Percentiles rank a stretch among this genome's conserved stretches.
Evolutionary conservation across 2,797 vertebrate genomes (phyloP).

Genomic region (Hipposideros larvatus): DNA sequence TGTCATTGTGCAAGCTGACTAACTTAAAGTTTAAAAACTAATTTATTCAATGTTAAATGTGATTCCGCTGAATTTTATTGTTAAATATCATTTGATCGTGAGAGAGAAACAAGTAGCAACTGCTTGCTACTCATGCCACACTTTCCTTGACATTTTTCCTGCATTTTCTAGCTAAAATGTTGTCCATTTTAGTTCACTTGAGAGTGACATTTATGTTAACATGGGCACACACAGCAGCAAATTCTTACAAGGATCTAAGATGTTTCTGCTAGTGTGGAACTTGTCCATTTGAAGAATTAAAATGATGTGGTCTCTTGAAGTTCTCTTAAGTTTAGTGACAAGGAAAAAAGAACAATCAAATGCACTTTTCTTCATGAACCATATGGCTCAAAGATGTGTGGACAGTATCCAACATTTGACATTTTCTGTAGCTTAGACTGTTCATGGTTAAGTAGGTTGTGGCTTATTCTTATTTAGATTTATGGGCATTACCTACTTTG

Average conservation of each 20-base stretch:
- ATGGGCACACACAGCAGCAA: not conserved
- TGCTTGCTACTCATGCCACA: constrained; percentile 63
- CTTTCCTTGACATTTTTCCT: not conserved
- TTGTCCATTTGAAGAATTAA: not conserved
- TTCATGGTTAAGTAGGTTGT: not conserved
- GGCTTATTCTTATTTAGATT: not conserved
- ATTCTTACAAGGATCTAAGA: constrained; percentile 49
- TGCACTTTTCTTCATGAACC: not conserved
- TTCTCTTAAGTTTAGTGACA: not conserved
- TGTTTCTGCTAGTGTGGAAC: not conserved
- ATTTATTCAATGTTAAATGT: constrained; percentile 43
- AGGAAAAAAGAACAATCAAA: not conserved
- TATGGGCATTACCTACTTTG: not conserved
- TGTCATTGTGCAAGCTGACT: not conserved
- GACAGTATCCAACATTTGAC: not conserved
- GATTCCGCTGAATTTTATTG: constrained; percentile 67
- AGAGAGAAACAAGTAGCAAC: constrained; percentile 73
- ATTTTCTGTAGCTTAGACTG: not conserved
- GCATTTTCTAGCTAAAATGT: not conserved
- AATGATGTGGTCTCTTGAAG: not conserved
- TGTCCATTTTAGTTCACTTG: constrained; percentile 67
- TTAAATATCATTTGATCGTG: constrained; percentile 75
- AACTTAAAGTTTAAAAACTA: not conserved
- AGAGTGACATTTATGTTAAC: constrained; percentile 55
- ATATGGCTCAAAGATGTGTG: not conserved